Conservation (phyloP, 2,888 invertebrate species). For the Drosophila fulvimacula region DNA sequence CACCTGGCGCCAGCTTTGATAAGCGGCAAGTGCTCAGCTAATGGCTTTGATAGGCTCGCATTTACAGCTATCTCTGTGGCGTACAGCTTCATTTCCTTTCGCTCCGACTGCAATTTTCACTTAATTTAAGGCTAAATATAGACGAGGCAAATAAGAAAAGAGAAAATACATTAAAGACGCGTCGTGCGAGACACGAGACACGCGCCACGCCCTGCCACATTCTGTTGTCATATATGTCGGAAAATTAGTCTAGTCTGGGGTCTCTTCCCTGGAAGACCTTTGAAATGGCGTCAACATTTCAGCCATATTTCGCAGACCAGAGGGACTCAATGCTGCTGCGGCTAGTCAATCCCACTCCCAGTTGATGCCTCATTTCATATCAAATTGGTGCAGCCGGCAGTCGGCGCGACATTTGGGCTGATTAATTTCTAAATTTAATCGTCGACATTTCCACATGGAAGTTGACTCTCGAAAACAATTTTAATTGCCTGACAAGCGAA, state of each 20-base stretch:
- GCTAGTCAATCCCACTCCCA: constrained; percentile 25
- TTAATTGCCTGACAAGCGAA: constrained; percentile 84
- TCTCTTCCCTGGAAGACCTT: constrained; percentile 22
- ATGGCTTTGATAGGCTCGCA: constrained; percentile 50
- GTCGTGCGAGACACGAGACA: constrained; percentile 21
- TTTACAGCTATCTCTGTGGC: constrained; percentile 24
- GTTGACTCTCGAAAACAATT: constrained; percentile 67
- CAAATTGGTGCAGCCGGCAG: constrained; percentile 58
- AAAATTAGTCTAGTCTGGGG: constrained; percentile 34
- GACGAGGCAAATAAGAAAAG: constrained; percentile 39
- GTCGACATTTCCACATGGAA: constrained; percentile 71
- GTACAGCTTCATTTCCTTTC: constrained; percentile 62
- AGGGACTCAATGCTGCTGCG: not conserved
- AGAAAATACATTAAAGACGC: constrained; percentile 47
- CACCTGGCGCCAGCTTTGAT: constrained; percentile 69
- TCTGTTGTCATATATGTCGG: constrained; percentile 54
- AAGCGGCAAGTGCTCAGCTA: constrained; percentile 48
- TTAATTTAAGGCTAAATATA: constrained; percentile 63
- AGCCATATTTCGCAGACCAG: constrained; percentile 33
- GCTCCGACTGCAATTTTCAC: constrained; percentile 63
- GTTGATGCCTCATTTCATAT: constrained; percentile 72
- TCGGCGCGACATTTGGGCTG: constrained; percentile 67
- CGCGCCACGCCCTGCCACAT: constrained; percentile 41
- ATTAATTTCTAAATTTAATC: constrained; percentile 80
- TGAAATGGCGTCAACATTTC: constrained; percentile 65